These are phyloP conservation scores for Phyllotis vaccarum DNA, from an alignment of 2,797 vertebrate species.

Conservation along the genomic window DNA sequence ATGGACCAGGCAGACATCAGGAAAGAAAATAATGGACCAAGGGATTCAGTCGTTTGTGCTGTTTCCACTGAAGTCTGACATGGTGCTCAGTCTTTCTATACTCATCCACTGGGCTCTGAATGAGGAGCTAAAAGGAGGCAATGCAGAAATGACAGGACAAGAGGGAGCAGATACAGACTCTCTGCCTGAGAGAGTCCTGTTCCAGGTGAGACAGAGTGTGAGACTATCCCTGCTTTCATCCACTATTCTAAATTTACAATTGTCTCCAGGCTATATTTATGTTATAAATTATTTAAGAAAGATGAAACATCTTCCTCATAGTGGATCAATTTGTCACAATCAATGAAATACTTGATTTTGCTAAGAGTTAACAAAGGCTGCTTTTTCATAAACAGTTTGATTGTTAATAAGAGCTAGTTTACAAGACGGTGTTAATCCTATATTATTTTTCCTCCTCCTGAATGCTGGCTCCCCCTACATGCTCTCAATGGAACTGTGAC, in stretches of 20 bases:
- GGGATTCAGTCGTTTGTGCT: neutral
- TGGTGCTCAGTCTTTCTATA: no score
- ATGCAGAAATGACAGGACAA: neutral
- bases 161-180: neutral
- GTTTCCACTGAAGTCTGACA: neutral
- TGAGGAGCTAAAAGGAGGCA: neutral
- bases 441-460: neutral
- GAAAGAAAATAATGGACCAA: neutral
- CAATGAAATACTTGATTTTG: neutral
- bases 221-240: neutral
- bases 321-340: neutral
- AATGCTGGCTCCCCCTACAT: neutral
- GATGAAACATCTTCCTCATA: neutral
- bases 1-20: neutral
- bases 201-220: neutral
- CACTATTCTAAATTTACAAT: slow-evolving; percentile 29
- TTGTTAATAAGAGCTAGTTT: neutral
- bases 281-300: slow-evolving; percentile 39
- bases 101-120: neutral
- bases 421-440: neutral
- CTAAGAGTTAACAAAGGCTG: neutral
- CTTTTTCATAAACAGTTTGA: neutral
- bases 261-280: neutral
- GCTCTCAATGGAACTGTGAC: neutral
- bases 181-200: neutral